These are phyloP conservation scores for Lepus europaeus DNA, from an alignment of 2,113 vertebrate species.

Conservation along the genomic window DNA sequence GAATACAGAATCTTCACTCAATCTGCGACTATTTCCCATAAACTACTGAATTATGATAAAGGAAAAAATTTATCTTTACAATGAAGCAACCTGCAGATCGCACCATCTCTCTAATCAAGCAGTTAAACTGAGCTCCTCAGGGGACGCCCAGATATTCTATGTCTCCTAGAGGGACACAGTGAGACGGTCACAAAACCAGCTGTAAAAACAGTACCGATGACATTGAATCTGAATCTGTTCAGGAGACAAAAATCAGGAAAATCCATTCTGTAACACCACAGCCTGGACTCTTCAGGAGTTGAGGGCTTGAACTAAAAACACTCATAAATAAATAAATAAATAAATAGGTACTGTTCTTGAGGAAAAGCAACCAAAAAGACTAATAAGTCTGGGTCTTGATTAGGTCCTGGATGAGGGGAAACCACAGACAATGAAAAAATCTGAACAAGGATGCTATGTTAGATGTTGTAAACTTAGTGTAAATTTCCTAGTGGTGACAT, in stretches of 20 bases:
- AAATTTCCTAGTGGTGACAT: conserved; percentile 15
- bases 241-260: background rate
- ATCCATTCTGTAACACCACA: background rate
- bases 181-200: background rate
- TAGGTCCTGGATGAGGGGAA: background rate
- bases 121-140: background rate
- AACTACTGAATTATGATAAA: background rate
- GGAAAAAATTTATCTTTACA: background rate
- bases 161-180: background rate
- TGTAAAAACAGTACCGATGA: background rate
- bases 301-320: background rate
- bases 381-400: background rate
- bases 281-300: background rate
- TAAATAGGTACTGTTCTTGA: background rate
- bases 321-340: too few species aligned
- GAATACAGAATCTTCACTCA: background rate
- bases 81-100: background rate
- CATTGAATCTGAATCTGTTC: background rate
- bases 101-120: background rate
- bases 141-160: background rate
- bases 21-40: background rate
- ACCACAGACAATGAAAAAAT: background rate
- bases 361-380: background rate
- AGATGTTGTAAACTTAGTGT: background rate
- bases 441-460: background rate